These are phyloP conservation scores for Rhinichthys klamathensis DNA, from an alignment of 2,113 vertebrate genomes.

Conservation along the genomic window DNA sequence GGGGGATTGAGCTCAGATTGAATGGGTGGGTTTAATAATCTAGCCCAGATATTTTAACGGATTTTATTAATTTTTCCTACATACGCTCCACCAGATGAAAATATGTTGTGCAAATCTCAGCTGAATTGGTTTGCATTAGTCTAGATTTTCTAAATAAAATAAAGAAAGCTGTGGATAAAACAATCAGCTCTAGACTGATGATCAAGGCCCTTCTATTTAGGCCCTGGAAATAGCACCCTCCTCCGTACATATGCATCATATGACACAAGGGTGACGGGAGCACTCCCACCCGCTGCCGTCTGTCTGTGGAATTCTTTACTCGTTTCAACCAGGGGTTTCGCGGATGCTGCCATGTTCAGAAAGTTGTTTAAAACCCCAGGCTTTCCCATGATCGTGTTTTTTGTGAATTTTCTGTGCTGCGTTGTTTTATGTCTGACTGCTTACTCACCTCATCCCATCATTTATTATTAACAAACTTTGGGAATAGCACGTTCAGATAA, in stretches of 20 bases:
- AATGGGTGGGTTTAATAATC: conserved; percentile 44
- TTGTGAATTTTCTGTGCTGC: not conserved
- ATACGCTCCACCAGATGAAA: not conserved
- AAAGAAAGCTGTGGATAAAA: not conserved
- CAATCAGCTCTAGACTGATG: not conserved
- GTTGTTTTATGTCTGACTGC: not conserved
- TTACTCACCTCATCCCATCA: not conserved
- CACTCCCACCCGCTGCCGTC: not conserved
- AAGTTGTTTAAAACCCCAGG: not conserved
- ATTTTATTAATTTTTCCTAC: conserved; percentile 63
- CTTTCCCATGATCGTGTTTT: not conserved
- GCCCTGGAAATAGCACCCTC: conserved; percentile 57
- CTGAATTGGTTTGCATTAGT: not conserved
- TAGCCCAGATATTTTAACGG: conserved; percentile 68
- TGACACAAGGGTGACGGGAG: conserved; percentile 7
- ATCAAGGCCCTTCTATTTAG: conserved; percentile 61
- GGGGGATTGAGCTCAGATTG: conserved; percentile 4
- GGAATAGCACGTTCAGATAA: no score
- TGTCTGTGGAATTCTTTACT: not conserved
- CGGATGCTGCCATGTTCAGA: not conserved
- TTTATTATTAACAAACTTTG: not conserved
- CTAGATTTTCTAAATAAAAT: not conserved
- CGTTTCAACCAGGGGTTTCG: not conserved
- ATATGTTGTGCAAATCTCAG: not conserved
- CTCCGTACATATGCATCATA: not conserved